Evolutionary conservation across 2,113 vertebrate species (phyloP).

Genomic region (Acrocephalus kingi): DNA sequence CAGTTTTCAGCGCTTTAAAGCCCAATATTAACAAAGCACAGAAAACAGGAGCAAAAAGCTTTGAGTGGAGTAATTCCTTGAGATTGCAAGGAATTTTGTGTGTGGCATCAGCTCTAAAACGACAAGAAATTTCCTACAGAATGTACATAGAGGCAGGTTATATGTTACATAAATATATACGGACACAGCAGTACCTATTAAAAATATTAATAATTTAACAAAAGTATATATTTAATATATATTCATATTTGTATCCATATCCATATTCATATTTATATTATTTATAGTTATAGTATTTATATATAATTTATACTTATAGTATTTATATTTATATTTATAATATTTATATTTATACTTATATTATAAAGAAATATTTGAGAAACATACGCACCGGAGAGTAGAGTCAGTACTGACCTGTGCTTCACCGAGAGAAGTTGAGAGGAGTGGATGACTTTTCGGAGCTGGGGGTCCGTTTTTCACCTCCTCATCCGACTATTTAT

Average conservation of each 20-base stretch:
- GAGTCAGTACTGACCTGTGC: not conserved
- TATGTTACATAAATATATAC: fast-evolving
- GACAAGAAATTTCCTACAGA: not conserved
- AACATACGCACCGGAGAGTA: fast-evolving
- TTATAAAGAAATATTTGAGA: not conserved
- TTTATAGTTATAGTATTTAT: too few relatives aligned
- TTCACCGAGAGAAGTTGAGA: fast-evolving
- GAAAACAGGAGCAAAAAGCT: not conserved
- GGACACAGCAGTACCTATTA: fast-evolving
- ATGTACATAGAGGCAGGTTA: fast-evolving
- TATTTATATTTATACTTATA: too few relatives aligned
- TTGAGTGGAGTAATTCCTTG: not conserved
- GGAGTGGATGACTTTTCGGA: fast-evolving
- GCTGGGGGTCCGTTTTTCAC: fast-evolving
- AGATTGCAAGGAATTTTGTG: too few relatives aligned
- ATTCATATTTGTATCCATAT: not conserved
- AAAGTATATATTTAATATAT: not conserved
- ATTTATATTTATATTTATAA: too few relatives aligned
- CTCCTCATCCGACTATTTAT: not conserved
- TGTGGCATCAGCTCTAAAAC: fast-evolving
- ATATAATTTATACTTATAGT: too few relatives aligned
- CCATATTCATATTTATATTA: fast-evolving
- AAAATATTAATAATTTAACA: too few relatives aligned
- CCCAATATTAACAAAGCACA: not conserved
- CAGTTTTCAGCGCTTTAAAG: not conserved